Percentiles rank a stretch among this genome's conserved stretches.
Evolutionary conservation across 1,140 invertebrate genomes (phyloP).

Genomic region (Scaptodrosophila lebanonensis): DNA sequence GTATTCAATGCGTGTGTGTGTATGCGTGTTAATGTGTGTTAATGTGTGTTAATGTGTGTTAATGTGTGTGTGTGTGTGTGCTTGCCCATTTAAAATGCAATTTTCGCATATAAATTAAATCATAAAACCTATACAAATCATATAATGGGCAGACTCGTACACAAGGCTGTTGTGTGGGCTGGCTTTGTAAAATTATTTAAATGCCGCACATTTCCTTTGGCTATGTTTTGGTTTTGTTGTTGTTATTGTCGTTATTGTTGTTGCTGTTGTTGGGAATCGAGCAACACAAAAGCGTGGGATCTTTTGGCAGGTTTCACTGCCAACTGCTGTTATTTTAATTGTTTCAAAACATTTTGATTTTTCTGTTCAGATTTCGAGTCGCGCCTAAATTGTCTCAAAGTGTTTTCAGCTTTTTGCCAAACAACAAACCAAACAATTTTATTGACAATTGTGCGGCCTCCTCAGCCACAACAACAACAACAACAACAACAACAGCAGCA

Average conservation of each 20-base stretch:
- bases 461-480: constrained; percentile 9
- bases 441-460: constrained; percentile 59
- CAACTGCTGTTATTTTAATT: constrained; percentile 35
- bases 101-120: constrained; percentile 71
- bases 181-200: constrained; percentile 62
- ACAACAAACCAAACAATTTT: constrained; percentile 47
- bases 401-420: constrained; percentile 43
- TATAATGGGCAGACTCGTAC: no score
- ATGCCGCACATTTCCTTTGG: constrained; percentile 52
- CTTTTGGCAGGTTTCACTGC: constrained; percentile 20
- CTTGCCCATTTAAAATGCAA: constrained; percentile 58
- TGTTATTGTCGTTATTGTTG: no score
- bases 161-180: constrained; percentile 48
- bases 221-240: no score
- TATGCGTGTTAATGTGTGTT: constrained; percentile 1
- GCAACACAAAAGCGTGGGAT: constrained; percentile 58
- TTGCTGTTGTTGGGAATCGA: no score
- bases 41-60: constrained; percentile 1
- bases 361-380: constrained; percentile 8
- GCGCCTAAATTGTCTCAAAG: constrained; percentile 43
- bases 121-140: constrained; percentile 63
- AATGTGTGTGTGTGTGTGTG: constrained; percentile 4
- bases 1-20: constrained; percentile 5
- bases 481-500: constrained; percentile 8
- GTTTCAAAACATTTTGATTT: constrained; percentile 30